Base-by-base conservation (phyloP, 2,888 invertebrate species). In the Cheilosia vulpina region DNA sequence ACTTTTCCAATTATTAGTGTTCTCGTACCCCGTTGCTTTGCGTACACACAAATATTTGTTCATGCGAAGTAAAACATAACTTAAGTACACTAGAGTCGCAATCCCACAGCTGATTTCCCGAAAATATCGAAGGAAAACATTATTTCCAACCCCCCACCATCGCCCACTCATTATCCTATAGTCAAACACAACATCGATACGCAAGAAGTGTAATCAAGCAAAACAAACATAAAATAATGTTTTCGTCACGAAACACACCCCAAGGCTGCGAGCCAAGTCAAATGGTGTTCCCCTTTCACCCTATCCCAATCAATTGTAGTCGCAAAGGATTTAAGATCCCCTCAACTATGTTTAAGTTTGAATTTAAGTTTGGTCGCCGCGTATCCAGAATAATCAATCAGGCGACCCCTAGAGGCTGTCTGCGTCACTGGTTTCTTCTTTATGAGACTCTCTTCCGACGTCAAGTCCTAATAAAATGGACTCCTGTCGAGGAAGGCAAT, bases 1-100 rank as follows among this genome's bases (percentile, higher is more conserved):
- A 84, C 84, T 84, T 84, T 84, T 79, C 69, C 84, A 84, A 84
- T 84, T 84, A 84, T 55, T 53, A 65, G 62, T 81, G n/a, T 69
- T 45, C 55, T 13, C 78, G 55, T 24, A 24, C 71, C 63, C 27
- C 47, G 24, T 52, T 21, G 21, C 15, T 13, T 2, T 31, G 6
- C 34, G 24, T 34, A 41, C 38, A 55, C 13, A 43, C 58, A 66
- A 66, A 77, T 66, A 72, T 82, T 72, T 65, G 19, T 57, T 27
- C 43, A 57, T 69, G 21, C 62, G 13, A 69, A 79, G 53, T 43
- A 69, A 73, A 72, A 69, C 79, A 57, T 38, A 69, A 57, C 83
- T 50, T 38, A 52, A 47, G 68, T 41, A 68, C 63, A 79, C 68
- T 24, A 24, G 21, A 62, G 19, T 31, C 31, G 15, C 38, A 52